Percentiles rank a stretch among this genome's conserved stretches.
Evolutionary conservation across 2,888 invertebrate species (phyloP).

Genomic region (Meteorus colon): DNA sequence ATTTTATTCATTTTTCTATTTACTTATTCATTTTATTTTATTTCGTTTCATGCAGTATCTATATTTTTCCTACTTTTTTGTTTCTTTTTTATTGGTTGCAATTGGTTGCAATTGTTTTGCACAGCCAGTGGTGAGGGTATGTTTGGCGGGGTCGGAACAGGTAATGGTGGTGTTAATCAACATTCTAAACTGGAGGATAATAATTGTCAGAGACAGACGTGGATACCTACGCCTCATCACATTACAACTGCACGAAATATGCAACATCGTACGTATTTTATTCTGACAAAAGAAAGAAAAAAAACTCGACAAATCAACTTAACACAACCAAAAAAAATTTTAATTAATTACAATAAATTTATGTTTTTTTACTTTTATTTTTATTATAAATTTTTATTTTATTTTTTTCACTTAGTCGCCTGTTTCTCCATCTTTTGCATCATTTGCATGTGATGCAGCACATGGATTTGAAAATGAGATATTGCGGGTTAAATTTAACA

Average conservation of each 20-base stretch:
- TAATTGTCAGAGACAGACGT: constrained; percentile 67
- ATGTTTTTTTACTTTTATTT: neutral
- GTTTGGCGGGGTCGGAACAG: constrained; percentile 68
- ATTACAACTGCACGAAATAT: constrained; percentile 69
- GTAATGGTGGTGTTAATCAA: constrained; percentile 67
- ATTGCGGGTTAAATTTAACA: neutral
- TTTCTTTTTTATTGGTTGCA: constrained; percentile 52
- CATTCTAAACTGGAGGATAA: constrained; percentile 70
- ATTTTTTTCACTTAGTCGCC: neutral
- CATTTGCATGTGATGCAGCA: neutral
- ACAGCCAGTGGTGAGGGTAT: constrained; percentile 71
- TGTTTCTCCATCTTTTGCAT: neutral
- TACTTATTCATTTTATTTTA: constrained; percentile 22
- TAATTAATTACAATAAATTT: too few species aligned
- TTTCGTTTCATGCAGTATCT: constrained; percentile 25
- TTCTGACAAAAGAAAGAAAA: constrained; percentile 14
- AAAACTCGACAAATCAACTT: constrained; percentile 20
- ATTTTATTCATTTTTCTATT: constrained; percentile 35
- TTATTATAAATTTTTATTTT: constrained; percentile 1
- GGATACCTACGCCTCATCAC: constrained; percentile 71
- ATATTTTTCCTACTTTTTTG: constrained; percentile 39
- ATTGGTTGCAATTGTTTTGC: constrained; percentile 59
- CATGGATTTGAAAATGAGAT: neutral
- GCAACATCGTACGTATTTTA: constrained; percentile 70
- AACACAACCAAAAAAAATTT: constrained; percentile 22